Evolutionary conservation across 2,113 vertebrate genomes (phyloP).

Genomic region (Pangasianodon gigas): DNA sequence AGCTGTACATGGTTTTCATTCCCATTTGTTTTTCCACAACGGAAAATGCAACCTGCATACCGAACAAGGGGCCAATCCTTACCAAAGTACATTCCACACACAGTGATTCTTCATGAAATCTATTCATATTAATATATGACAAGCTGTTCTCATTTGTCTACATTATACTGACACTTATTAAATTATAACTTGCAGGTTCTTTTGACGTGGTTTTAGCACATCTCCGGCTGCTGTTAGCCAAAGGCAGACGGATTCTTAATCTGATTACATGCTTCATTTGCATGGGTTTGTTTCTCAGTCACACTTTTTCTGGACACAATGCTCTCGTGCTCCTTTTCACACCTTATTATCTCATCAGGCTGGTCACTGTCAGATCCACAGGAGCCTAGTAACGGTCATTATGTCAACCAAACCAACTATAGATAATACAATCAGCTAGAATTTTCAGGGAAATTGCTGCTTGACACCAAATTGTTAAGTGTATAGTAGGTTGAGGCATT

Average conservation of each 20-base stretch:
- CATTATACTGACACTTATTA: constrained; percentile 12
- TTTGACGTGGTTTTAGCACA: background rate
- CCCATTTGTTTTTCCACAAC: constrained; percentile 36
- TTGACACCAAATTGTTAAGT: background rate
- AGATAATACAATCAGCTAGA: background rate
- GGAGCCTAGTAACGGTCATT: constrained; percentile 30
- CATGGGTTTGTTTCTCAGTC: constrained; percentile 93
- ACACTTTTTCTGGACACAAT: constrained; percentile 78
- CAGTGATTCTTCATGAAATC: no score
- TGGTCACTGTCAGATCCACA: constrained; percentile 64
- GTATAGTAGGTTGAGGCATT: background rate
- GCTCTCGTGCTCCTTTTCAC: constrained; percentile 74
- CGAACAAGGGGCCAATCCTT: constrained; percentile 1
- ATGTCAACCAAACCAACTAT: background rate
- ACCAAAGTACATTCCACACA: background rate
- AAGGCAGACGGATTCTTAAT: constrained; percentile 77
- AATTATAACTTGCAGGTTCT: constrained; percentile 2
- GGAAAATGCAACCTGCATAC: constrained; percentile 30
- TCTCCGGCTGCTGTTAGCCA: background rate
- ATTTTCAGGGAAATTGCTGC: background rate
- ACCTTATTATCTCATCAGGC: constrained; percentile 77
- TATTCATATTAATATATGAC: background rate
- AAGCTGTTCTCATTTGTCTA: background rate
- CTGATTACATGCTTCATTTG: constrained; percentile 99
- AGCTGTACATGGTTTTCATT: constrained; percentile 30